Evolutionary conservation across 30 jellyfish, hydroid and myxozoan species (phyloP), one percentile per base, ranked within the genome.

Genomic region (Turritopsis rubra): DNA sequence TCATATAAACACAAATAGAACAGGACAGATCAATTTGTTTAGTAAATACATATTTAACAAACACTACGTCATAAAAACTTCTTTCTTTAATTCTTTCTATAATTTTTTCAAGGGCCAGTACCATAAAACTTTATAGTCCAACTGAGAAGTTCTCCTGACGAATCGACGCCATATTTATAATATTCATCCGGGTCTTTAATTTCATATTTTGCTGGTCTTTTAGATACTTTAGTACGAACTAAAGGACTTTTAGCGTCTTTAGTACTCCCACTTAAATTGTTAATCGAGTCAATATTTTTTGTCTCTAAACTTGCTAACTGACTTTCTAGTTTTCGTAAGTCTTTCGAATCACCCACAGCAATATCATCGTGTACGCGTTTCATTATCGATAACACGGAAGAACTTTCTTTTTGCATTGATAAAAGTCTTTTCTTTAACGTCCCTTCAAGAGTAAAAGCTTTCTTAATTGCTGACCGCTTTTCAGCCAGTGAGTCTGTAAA

Each of bases 41-140:
- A 41, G 60, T 41, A 41, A 41, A 13, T 41, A 41, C 60, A 41
- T 3, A 41, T 41, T 41, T 41, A 41, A 41, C 60, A 41, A 41
- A 3, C 60, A 41, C 60, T 41, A 41, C 13, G 60, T 41, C 60
- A 41, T 41, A 3, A 41, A 41, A 41, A 41, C 5, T 3, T 41
- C 60, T 41, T 41, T 41, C 60, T 41, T 3, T 3, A 41, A 41
- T 41, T 41, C 13, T 3, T 41, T 41, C 60, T 5, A 3, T 41
- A 3, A 41, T 5, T 13, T 3, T 41, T 41, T 41, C 60, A 41
- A 68, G 79, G 79, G 3, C 85, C 81, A 89, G 99, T 94, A 29
- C 99, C 99, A 74, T 94, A 89, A 52, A 94, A 89, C n/a, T 83
- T 73, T 21, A 94, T 72, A 26, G 99, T 94, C 99, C 99, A 94